Evolutionary conservation across 2,113 vertebrate species (phyloP), one percentile per base, ranked within the genome.

Genomic region (Siniperca chuatsi): DNA sequence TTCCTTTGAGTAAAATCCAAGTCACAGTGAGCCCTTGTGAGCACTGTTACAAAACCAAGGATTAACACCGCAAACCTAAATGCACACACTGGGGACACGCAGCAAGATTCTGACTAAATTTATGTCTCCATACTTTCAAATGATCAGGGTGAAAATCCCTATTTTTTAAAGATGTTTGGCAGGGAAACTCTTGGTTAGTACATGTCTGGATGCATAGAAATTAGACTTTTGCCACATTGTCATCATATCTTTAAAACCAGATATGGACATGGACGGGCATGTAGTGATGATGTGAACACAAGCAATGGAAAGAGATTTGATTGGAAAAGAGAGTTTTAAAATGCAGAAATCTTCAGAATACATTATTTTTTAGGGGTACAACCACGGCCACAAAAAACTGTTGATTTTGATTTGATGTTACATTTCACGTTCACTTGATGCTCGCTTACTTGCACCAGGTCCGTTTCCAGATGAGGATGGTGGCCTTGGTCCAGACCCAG

Each of bases 401-500:
- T 60, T 10, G 2, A 12, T 44, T 44, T 11, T 44, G 9, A 11
- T 48, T 68, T 37, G 4, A 50, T 52, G 21, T 25, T 4, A 40
- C 2, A 69, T 23, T 73, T 29, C 4, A 12, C 20, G 6, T 33
- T 78, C 9, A n/a, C 4, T 46, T 3, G 37, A 58, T 1, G n/a
- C 29, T 50, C 46, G 8, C 89, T 89, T 87, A 99, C 98, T 97
- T 98, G 97, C 97, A 98, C 98, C 98, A 99, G 82, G 98, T 98
- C 50, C 98, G 97, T 90, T 97, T 98, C 98, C 98, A 99, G 92
- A 99, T 99, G 88, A 99, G 97, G 81, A 99, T 94, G 0, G 98
- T 99, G 89, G 98, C 98, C 87, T 99, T 99, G 89, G 98, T 99
- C 98, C 98, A 99, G 46, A 99, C 98, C 98, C 98, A 99, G 79